Evolutionary conservation across 1,140 invertebrate species (phyloP).

Genomic region (Lasioglossum albipes): DNA sequence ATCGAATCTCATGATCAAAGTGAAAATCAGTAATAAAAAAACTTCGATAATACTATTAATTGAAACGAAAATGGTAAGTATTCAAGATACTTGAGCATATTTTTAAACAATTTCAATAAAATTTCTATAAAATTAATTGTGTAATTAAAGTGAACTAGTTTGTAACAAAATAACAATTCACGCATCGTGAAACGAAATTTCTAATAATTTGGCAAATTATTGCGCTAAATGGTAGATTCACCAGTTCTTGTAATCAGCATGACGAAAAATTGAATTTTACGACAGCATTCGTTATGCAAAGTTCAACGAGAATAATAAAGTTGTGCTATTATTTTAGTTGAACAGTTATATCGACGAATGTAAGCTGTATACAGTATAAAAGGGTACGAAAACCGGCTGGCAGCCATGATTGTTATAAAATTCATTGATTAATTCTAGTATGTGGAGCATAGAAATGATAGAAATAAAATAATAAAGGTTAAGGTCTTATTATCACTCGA

Average conservation of each 20-base stretch:
- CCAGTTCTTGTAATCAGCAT: neutral
- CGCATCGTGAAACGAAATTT: neutral
- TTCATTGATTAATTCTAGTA: slow-evolving; percentile 69
- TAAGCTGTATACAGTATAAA: slow-evolving; percentile 32
- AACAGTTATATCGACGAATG: slow-evolving; percentile 16
- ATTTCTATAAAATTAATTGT: neutral
- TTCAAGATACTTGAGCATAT: neutral
- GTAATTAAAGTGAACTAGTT: neutral
- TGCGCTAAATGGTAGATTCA: neutral
- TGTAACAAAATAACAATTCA: neutral
- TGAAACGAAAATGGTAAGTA: neutral
- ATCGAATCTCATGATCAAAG: neutral
- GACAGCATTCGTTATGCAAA: neutral
- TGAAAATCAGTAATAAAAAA: neutral
- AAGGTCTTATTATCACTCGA: neutral
- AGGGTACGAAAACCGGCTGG: slow-evolving; percentile 63
- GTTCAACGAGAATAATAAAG: neutral
- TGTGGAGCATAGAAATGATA: slow-evolving; percentile 23
- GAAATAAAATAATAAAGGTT: slow-evolving; percentile 18
- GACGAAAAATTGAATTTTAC: neutral
- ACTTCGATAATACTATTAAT: neutral
- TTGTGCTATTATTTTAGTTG: neutral
- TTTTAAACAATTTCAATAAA: neutral
- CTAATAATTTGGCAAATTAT: neutral
- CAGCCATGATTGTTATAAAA: slow-evolving; percentile 75